A percentile compares a stretch with the other conserved stretches of the same genome.
These are phyloP conservation scores for Turritopsis dohrnii DNA, from an alignment of 30 jellyfish, hydroid and myxozoan species.

Conservation along the genomic window DNA sequence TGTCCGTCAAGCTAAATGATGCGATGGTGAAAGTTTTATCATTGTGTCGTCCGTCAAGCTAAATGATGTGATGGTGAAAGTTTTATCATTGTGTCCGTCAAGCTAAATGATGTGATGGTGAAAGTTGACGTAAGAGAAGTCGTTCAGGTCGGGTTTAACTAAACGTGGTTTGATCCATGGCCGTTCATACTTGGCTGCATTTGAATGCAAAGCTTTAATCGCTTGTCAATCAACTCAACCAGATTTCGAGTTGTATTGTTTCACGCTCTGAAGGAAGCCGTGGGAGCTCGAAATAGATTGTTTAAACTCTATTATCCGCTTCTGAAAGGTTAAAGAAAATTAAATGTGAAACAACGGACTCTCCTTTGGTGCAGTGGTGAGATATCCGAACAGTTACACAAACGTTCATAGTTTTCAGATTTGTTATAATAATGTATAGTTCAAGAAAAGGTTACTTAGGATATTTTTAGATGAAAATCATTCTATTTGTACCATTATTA, in stretches of 20 bases:
- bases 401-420: background rate
- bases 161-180: no score
- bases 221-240: no score
- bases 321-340: background rate
- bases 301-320: background rate
- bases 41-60: background rate
- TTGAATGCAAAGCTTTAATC: background rate
- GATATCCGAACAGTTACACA: background rate
- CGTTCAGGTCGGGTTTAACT: background rate
- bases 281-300: background rate
- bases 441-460: no score
- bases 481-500: background rate
- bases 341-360: background rate
- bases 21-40: background rate
- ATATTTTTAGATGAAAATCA: background rate
- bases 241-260: no score
- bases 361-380: background rate
- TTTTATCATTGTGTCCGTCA: constrained; percentile 1
- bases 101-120: background rate
- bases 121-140: background rate
- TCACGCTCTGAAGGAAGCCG: background rate
- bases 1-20: background rate
- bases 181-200: no score
- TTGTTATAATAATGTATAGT: background rate
- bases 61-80: background rate